These are phyloP conservation scores for Prionailurus bengalensis DNA, from an alignment of 2,113 vertebrate genomes.

Conservation along the genomic window DNA sequence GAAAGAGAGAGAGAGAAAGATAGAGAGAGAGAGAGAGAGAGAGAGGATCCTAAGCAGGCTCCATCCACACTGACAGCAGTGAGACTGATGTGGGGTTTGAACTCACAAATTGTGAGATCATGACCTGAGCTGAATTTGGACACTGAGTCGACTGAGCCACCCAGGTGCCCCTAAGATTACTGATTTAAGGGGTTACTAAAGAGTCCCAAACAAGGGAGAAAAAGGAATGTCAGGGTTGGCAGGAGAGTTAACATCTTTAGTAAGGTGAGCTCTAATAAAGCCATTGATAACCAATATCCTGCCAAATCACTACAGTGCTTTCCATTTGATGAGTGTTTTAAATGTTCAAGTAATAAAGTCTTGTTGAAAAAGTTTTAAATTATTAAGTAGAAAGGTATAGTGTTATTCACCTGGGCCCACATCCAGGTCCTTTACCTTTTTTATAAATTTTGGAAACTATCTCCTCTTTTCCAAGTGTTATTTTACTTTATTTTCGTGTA, in stretches of 20 bases:
- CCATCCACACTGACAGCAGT: no score
- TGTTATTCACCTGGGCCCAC: not conserved
- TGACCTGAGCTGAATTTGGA: no score
- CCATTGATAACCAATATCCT: not conserved
- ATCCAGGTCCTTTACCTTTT: not conserved
- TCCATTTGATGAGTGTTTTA: not conserved
- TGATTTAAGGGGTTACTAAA: not conserved
- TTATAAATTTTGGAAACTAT: constrained; percentile 5
- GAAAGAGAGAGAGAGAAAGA: no score
- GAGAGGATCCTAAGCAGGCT: no score
- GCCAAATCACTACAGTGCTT: not conserved
- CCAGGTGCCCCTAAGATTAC: not conserved
- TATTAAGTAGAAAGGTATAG: not conserved
- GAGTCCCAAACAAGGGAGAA: not conserved
- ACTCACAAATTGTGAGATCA: no score
- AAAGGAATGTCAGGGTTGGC: not conserved
- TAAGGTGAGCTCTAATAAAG: not conserved
- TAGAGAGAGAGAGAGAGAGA: no score
- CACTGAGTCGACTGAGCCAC: no score
- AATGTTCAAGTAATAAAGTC: constrained; percentile 1
- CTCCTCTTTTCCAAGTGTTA: not conserved
- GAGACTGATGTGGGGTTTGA: no score
- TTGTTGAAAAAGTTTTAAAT: constrained; percentile 24
- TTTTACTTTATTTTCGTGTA: constrained; percentile 53
- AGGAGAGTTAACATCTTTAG: not conserved